These are phyloP conservation scores for Protonibea diacanthus DNA, from an alignment of 2,797 vertebrate species.

Conservation along the genomic window DNA sequence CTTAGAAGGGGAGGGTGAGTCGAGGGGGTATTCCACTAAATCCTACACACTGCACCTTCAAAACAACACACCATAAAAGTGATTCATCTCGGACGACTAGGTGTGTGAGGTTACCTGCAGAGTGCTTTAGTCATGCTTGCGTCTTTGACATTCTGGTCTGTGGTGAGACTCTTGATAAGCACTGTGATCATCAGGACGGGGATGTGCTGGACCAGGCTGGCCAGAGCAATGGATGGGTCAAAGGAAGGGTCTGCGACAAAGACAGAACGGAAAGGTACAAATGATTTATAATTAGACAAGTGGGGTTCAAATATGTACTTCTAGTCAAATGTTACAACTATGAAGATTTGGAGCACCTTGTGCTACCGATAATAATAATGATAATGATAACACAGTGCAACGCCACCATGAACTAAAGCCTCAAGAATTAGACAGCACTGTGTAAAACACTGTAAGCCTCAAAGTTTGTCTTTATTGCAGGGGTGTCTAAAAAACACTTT, in stretches of 20 bases:
- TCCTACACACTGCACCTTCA: too few species aligned
- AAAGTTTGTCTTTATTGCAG: too few species aligned
- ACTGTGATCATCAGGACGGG: constrained; percentile 98
- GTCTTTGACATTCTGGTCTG: constrained; percentile 97
- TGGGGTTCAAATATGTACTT: neutral
- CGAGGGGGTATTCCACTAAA: too few species aligned
- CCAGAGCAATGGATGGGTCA: constrained; percentile 96
- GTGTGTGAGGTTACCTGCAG: constrained; percentile 89
- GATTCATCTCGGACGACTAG: neutral
- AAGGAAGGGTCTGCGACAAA: constrained; percentile 89
- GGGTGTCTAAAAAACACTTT: too few species aligned
- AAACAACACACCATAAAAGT: neutral
- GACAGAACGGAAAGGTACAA: neutral
- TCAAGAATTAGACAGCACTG: neutral
- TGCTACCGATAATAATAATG: too few species aligned
- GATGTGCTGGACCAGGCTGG: constrained; percentile 98
- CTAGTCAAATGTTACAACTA: neutral
- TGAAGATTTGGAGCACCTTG: neutral
- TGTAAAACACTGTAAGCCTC: neutral
- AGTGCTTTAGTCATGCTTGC: constrained; percentile 98
- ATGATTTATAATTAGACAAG: neutral
- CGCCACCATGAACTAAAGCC: neutral
- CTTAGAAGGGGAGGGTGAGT: too few species aligned
- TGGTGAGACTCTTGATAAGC: constrained; percentile 98
- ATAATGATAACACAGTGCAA: neutral